A percentile compares a stretch with the other conserved stretches of the same genome.
Conservation (phyloP, 2,797 vertebrate genomes). For the Chaetophractus vellerosus region DNA sequence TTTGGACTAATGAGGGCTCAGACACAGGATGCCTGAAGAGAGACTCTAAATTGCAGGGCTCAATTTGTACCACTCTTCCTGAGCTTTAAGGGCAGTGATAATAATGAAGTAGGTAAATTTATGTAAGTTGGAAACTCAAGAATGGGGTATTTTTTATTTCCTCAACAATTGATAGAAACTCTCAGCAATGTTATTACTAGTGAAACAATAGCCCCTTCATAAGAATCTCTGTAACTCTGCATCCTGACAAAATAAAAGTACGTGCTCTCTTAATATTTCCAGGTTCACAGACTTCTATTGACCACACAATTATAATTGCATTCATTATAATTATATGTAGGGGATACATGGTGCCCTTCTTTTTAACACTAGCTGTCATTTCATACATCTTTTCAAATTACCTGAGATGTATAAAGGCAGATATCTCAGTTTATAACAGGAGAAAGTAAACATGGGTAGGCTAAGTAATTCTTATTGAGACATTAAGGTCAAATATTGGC, state of each 20-base stretch:
- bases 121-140: neutral
- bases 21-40: neutral
- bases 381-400: slow-evolving; percentile 12
- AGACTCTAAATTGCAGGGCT: neutral
- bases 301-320: neutral
- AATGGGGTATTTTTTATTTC: neutral
- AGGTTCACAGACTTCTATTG: neutral
- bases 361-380: slow-evolving; percentile 44
- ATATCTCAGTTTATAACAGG: neutral
- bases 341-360: neutral
- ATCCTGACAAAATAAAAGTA: slow-evolving; percentile 42
- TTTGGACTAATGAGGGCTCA: neutral
- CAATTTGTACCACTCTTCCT: neutral
- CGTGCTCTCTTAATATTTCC: neutral
- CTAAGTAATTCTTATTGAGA: neutral
- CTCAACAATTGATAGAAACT: slow-evolving; percentile 19
- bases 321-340: neutral
- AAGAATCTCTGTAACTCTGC: neutral
- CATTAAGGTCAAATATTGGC: slow-evolving; percentile 34
- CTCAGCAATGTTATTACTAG: neutral
- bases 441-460: slow-evolving; percentile 17
- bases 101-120: neutral
- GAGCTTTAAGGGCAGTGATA: neutral
- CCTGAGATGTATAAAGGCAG: neutral
- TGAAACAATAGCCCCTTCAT: neutral